Conservation (phyloP, 2,113 vertebrate genomes). For the Erpornis zantholeuca region DNA sequence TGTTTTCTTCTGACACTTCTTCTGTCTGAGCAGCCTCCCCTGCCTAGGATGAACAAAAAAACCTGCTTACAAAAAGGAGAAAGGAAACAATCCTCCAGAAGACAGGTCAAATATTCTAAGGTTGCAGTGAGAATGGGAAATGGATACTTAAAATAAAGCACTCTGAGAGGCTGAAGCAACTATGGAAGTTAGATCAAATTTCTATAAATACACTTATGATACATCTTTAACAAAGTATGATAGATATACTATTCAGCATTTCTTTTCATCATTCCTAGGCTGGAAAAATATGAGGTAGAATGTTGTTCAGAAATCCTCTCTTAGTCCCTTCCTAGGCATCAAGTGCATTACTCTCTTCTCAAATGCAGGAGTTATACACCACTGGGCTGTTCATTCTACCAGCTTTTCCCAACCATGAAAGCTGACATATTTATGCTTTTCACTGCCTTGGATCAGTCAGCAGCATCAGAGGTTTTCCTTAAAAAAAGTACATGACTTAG, state of each 20-base stretch:
- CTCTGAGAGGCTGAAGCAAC: neutral
- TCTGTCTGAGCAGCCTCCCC: constrained; percentile 97
- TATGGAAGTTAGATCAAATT: neutral
- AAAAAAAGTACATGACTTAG: neutral
- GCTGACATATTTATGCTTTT: neutral
- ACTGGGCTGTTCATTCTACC: neutral
- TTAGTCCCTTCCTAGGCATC: neutral
- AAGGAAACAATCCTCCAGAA: neutral
- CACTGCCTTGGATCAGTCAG: neutral
- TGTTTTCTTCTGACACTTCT: constrained; percentile 97
- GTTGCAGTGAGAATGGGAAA: neutral
- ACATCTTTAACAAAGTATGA: neutral
- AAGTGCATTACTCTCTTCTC: neutral
- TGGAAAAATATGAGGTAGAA: neutral
- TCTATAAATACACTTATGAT: neutral
- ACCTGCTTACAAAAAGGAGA: neutral
- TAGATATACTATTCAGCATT: neutral
- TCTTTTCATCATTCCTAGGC: neutral
- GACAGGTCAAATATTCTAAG: neutral
- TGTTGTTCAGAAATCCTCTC: neutral
- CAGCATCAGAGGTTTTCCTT: neutral
- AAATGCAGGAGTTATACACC: neutral
- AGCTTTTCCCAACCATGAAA: neutral
- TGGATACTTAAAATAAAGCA: neutral
- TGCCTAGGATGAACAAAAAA: constrained; percentile 75